Evolutionary conservation across 2,888 invertebrate genomes (phyloP).

Genomic region (Strigamia crassipes): DNA sequence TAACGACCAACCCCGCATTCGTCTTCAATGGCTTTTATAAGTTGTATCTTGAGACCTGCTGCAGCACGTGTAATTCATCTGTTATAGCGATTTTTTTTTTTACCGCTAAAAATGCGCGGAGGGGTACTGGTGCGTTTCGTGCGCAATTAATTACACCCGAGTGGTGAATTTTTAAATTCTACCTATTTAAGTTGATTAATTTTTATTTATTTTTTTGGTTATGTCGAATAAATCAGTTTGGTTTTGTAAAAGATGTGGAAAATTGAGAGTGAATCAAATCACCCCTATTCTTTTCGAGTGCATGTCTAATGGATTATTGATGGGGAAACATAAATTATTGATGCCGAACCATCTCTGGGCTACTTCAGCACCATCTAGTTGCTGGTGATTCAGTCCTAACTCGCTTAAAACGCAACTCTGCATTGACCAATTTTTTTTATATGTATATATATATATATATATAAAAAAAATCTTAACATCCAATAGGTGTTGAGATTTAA

Average conservation of each 20-base stretch:
- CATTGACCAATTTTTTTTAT: no score
- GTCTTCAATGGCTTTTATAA: neutral
- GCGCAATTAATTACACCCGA: neutral
- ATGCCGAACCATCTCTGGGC: neutral
- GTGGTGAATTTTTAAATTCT: neutral
- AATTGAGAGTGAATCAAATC: conserved; percentile 17
- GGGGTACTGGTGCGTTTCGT: neutral
- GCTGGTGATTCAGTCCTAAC: neutral
- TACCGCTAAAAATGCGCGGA: no score
- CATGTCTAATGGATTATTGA: conserved; percentile 40
- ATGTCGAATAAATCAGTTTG: neutral
- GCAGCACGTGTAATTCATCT: neutral
- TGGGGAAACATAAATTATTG: conserved; percentile 24
- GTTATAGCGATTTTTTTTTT: neutral
- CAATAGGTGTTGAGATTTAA: neutral
- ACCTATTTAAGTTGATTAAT: neutral
- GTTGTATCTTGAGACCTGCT: neutral
- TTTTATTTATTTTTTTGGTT: neutral
- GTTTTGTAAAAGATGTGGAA: neutral
- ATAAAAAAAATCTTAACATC: neutral
- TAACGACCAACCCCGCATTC: conserved; percentile 14
- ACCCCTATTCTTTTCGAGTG: neutral
- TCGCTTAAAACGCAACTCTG: neutral
- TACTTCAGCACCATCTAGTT: neutral
- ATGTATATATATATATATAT: no score